phyloP scores from a whole-genome alignment of 2,888 invertebrate species.

The Osmoderma eremita region DNA sequence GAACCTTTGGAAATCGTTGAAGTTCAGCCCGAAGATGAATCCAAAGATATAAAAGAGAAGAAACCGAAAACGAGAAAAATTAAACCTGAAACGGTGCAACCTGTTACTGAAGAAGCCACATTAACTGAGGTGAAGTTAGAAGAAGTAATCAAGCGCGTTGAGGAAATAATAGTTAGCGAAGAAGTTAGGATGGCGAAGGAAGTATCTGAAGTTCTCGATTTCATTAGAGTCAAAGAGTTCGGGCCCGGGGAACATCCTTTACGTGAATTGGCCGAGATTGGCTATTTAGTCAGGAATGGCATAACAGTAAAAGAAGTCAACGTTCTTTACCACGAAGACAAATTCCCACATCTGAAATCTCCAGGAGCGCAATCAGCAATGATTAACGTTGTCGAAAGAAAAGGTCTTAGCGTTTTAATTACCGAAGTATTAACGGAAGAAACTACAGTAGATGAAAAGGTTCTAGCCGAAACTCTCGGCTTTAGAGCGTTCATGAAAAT shows the following conservation, averaged over 20 bases:
- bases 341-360: constrained; percentile 81
- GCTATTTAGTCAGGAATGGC: constrained; percentile 80
- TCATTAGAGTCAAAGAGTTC: constrained; percentile 80
- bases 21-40: constrained; percentile 67
- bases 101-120: constrained; percentile 60
- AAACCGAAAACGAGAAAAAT: constrained; percentile 58
- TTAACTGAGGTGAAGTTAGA: constrained; percentile 67
- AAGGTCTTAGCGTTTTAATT: constrained; percentile 83
- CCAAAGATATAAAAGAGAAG: constrained; percentile 57
- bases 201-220: constrained; percentile 78
- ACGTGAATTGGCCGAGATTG: constrained; percentile 84
- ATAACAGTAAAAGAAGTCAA: constrained; percentile 80
- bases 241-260: constrained; percentile 83
- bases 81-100: constrained; percentile 55
- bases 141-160: constrained; percentile 67
- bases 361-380: constrained; percentile 87
- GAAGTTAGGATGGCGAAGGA: constrained; percentile 75
- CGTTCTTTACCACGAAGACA: constrained; percentile 79
- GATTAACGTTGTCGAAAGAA: constrained; percentile 84
- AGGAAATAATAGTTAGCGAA: constrained; percentile 67
- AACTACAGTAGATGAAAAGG: constrained; percentile 79
- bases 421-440: constrained; percentile 85
- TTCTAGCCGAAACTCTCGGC: constrained; percentile 82
- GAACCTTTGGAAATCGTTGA: constrained; percentile 71
- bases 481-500: constrained; percentile 88